Conservation (phyloP, 2,888 invertebrate species). For the Alviniconcha strummeri region DNA sequence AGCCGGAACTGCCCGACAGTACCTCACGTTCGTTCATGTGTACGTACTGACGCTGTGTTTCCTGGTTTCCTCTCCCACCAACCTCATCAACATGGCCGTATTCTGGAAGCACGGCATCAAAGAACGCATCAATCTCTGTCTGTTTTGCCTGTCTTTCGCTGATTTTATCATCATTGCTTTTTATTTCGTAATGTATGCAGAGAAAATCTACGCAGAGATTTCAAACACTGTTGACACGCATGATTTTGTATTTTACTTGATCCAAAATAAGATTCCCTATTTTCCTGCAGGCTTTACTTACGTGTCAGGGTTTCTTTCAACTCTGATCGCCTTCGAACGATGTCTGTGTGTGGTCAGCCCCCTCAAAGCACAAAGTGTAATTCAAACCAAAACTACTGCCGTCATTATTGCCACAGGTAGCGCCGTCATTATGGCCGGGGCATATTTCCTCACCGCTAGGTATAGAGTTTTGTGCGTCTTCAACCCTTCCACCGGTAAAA, state of each 20-base stretch:
- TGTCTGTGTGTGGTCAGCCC: background rate
- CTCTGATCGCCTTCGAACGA: background rate
- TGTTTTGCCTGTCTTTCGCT: background rate
- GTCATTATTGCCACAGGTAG: background rate
- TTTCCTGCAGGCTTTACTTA: background rate
- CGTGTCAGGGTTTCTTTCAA: background rate
- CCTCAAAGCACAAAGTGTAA: background rate
- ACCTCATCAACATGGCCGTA: background rate
- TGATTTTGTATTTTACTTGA: background rate
- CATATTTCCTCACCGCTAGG: background rate
- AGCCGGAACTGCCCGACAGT: background rate
- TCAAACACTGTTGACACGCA: background rate
- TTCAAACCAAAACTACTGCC: background rate
- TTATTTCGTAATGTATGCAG: background rate
- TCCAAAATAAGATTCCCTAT: background rate
- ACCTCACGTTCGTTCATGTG: background rate
- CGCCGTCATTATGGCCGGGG: background rate
- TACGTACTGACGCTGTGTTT: background rate
- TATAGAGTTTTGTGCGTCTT: background rate
- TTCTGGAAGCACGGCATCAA: constrained; percentile 1
- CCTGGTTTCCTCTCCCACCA: background rate
- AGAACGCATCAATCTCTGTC: constrained; percentile 4
- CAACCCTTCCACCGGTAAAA: background rate
- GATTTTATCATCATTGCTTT: background rate
- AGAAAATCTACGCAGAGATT: background rate